A percentile compares a stretch with the other conserved stretches of the same genome.
Conservation (phyloP, 1,140 invertebrate genomes). For the Apocrypta bakeri region DNA sequence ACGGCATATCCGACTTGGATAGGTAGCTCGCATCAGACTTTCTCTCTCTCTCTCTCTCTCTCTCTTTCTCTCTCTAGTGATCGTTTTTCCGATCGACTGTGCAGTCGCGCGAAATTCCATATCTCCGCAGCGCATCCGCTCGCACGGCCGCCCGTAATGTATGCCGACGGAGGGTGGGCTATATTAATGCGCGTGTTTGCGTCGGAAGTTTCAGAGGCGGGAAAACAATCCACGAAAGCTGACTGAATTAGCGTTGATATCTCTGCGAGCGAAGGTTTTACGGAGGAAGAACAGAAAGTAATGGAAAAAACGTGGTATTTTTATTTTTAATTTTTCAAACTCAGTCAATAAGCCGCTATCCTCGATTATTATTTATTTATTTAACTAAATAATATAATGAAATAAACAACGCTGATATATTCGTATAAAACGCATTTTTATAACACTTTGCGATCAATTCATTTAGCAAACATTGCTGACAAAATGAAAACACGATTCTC, state of each 20-base stretch:
- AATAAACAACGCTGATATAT: too few relatives aligned
- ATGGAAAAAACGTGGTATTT: too few relatives aligned
- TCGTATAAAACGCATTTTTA: too few relatives aligned
- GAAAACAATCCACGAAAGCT: not conserved
- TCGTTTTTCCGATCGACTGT: conserved; percentile 1
- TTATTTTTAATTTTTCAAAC: too few relatives aligned
- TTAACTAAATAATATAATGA: too few relatives aligned
- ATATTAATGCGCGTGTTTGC: not conserved
- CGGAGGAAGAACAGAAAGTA: too few relatives aligned
- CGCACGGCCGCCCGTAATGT: not conserved
- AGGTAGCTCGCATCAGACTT: not conserved
- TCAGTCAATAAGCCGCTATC: too few relatives aligned
- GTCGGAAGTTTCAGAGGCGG: not conserved
- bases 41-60: not conserved
- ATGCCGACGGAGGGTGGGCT: not conserved
- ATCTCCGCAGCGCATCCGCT: not conserved
- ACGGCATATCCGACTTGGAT: not conserved
- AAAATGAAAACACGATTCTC: too few relatives aligned
- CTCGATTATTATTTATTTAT: too few relatives aligned
- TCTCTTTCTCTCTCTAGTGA: not conserved
- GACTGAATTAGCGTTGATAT: not conserved
- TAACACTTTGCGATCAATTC: too few relatives aligned
- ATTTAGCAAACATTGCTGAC: too few relatives aligned
- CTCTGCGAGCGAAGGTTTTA: not conserved
- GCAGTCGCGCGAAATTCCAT: conserved; percentile 1